phyloP scores from a whole-genome alignment of 2,888 invertebrate genomes.

The Daptonema setosum region DNA sequence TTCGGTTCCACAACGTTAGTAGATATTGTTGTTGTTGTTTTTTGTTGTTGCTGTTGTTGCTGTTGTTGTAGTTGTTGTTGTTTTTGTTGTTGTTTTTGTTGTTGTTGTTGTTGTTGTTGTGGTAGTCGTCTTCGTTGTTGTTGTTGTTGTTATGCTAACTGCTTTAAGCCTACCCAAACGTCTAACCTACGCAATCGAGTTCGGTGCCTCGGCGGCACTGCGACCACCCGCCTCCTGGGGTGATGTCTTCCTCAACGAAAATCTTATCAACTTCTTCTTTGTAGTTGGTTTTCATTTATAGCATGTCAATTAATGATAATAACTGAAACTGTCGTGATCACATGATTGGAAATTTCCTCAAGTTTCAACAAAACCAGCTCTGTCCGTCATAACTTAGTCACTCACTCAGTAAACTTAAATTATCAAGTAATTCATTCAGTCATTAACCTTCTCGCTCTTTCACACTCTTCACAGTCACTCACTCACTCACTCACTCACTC shows the following conservation, averaged over 20 bases:
- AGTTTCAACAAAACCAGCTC: background rate
- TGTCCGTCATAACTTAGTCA: no score
- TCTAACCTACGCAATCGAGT: constrained; percentile 20
- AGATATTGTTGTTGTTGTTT: no score
- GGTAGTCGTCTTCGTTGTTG: no score
- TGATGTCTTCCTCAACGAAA: constrained; percentile 51
- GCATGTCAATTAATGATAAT: background rate
- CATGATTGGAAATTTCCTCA: background rate
- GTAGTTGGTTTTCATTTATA: constrained; percentile 32
- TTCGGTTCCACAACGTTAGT: constrained; percentile 32
- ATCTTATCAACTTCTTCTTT: constrained; percentile 54
- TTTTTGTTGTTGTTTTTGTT: no score
- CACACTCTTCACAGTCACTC: background rate
- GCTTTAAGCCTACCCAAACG: constrained; percentile 12
- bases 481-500: background rate
- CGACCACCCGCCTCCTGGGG: constrained; percentile 47
- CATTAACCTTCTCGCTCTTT: background rate
- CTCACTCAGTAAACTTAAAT: no score
- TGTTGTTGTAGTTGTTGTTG: no score
- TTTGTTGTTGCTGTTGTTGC: no score
- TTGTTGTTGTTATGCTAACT: no score
- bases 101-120: no score
- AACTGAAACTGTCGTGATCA: constrained; percentile 1
- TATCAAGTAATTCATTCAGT: no score
- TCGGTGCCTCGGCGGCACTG: constrained; percentile 32